phyloP scores from a whole-genome alignment of 2,797 vertebrate genomes.

The Pseudopleuronectes americanus region DNA sequence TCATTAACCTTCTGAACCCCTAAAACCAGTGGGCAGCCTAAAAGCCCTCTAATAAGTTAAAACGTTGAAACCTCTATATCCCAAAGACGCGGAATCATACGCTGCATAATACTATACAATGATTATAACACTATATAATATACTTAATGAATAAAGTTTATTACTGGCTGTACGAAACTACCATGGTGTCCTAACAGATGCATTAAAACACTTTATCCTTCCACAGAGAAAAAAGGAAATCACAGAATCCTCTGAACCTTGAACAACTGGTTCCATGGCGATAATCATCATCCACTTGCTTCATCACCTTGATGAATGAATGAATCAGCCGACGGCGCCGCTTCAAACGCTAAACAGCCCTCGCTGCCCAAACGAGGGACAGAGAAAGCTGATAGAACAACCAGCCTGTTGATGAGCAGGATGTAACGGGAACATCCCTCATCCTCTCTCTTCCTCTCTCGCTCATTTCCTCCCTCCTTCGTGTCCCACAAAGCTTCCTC shows the following conservation, averaged over 20 bases:
- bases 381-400: constrained; percentile 3
- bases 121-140: too few relatives aligned
- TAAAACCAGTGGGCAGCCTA: too few relatives aligned
- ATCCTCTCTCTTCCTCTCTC: constrained; percentile 15
- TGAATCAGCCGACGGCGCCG: constrained; percentile 32
- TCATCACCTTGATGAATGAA: constrained; percentile 26
- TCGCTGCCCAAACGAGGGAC: constrained; percentile 13
- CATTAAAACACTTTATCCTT: too few relatives aligned
- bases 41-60: too few relatives aligned
- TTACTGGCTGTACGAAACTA: too few relatives aligned
- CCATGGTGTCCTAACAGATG: too few relatives aligned
- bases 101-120: too few relatives aligned
- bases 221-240: too few relatives aligned
- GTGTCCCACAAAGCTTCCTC: constrained; percentile 68
- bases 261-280: not conserved
- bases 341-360: constrained; percentile 29
- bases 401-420: constrained; percentile 27
- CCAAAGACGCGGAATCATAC: too few relatives aligned
- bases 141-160: too few relatives aligned
- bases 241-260: not conserved
- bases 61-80: too few relatives aligned
- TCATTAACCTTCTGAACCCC: too few relatives aligned
- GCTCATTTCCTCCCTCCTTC: constrained; percentile 2
- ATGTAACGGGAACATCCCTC: constrained; percentile 26
- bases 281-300: constrained; percentile 15